Evolutionary conservation across 2,797 vertebrate genomes (phyloP).

Genomic region (Falco rusticolus): DNA sequence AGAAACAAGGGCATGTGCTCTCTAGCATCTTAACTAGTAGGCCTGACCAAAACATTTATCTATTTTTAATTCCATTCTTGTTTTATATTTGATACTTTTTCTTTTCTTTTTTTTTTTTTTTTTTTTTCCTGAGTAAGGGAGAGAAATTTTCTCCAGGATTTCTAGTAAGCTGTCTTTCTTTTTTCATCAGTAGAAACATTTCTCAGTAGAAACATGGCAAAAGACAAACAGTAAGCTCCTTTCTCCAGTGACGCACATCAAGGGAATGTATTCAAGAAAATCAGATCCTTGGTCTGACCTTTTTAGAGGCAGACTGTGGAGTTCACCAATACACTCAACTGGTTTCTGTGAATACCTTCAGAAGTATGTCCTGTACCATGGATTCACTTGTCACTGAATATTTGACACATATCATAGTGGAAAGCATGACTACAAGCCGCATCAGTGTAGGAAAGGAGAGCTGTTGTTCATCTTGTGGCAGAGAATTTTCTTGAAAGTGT

Average conservation of each 20-base stretch:
- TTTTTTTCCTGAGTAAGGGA: not conserved
- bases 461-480: not conserved
- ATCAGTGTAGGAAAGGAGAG: not conserved
- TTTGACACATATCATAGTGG: fast-evolving
- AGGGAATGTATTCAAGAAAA: not conserved
- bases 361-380: not conserved
- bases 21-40: not conserved
- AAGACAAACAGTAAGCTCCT: not conserved
- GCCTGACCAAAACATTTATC: not conserved
- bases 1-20: not conserved
- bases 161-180: not conserved
- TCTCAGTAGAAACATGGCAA: not conserved
- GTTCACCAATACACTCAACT: not conserved
- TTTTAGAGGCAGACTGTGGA: not conserved
- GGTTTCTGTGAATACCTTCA: not conserved
- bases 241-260: not conserved
- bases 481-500: not conserved
- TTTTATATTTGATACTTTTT: not conserved
- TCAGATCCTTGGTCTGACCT: not conserved
- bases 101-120: not conserved
- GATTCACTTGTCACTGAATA: fast-evolving
- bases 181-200: not conserved
- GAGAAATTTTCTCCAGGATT: not conserved
- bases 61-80: not conserved
- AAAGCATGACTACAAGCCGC: not conserved